Conservation (phyloP, 2,113 vertebrate genomes). For the Thalassoma bifasciatum region DNA sequence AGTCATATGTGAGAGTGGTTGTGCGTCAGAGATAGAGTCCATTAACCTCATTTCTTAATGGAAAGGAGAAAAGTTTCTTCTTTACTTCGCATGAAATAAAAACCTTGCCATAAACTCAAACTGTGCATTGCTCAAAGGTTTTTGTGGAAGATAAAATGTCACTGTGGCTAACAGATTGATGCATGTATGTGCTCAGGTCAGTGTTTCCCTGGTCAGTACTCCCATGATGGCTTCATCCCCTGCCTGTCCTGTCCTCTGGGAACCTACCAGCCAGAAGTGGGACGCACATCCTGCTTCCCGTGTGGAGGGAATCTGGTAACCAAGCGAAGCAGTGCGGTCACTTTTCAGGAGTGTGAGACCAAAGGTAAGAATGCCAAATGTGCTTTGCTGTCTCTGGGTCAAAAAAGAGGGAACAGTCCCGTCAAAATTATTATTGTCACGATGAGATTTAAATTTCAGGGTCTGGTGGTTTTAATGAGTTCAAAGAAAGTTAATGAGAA, state of each 20-base stretch:
- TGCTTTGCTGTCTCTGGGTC: conserved; percentile 15
- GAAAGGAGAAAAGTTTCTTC: conserved; percentile 21
- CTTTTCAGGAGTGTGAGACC: conserved; percentile 96
- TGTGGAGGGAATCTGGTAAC: conserved; percentile 93
- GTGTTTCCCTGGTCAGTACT: conserved; percentile 91
- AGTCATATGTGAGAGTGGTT: conserved; percentile 53
- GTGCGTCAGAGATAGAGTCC: conserved; percentile 55
- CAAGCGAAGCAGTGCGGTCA: conserved; percentile 82
- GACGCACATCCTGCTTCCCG: conserved; percentile 90
- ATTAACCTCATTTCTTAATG: conserved; percentile 7
- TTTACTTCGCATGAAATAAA: neutral
- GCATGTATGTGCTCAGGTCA: conserved; percentile 83
- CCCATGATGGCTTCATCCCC: conserved; percentile 90
- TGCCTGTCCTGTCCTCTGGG: conserved; percentile 90
- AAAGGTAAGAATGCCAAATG: conserved; percentile 85
- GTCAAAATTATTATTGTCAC: neutral
- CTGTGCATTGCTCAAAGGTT: neutral
- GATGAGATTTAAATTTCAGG: neutral
- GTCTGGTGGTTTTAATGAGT: neutral
- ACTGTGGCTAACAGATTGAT: neutral
- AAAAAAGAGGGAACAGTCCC: too few species aligned
- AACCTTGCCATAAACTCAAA: neutral
- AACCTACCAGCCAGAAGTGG: conserved; percentile 91
- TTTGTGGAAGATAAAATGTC: neutral
- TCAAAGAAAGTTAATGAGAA: conserved; percentile 1